These are phyloP conservation scores for Lagocephalus sceleratus DNA, from an alignment of 2,797 vertebrate species.

Conservation along the genomic window DNA sequence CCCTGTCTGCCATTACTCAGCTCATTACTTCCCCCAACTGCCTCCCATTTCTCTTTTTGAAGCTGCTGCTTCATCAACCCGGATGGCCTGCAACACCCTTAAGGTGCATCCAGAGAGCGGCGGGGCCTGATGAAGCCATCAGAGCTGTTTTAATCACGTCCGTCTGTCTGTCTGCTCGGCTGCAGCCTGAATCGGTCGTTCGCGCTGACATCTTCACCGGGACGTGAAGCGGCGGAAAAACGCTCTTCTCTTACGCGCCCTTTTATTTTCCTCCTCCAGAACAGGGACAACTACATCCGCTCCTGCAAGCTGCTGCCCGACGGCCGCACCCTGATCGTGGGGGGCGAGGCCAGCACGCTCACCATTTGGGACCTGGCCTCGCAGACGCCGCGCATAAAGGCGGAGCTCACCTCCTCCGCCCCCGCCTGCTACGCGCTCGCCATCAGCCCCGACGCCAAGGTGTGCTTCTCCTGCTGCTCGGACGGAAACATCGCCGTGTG, in stretches of 20 bases:
- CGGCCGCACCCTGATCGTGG: conserved; percentile 93
- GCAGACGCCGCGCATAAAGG: conserved; percentile 93
- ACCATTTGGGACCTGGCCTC: conserved; percentile 98
- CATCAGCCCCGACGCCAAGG: conserved; percentile 96
- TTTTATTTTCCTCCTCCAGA: conserved; percentile 67
- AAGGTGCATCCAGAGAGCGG: conserved; percentile 59
- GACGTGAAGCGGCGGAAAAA: conserved; percentile 15
- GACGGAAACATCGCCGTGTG: conserved; percentile 96
- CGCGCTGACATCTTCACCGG: conserved; percentile 53
- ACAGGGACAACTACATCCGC: conserved; percentile 97
- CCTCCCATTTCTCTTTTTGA: conserved; percentile 63
- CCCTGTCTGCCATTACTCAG: conserved; percentile 64
- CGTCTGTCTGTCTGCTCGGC: conserved; percentile 37
- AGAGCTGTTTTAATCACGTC: conserved; percentile 74
- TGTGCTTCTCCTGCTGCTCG: conserved; percentile 97
- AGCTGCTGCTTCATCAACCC: conserved; percentile 42
- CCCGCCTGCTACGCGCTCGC: conserved; percentile 94
- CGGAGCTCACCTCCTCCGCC: conserved; percentile 91
- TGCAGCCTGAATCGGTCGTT: conserved; percentile 20
- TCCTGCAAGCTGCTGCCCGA: conserved; percentile 97
- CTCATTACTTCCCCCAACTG: conserved; percentile 62
- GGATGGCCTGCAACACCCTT: conserved; percentile 47
- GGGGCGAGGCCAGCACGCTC: conserved; percentile 92
- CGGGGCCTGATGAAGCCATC: conserved; percentile 69
- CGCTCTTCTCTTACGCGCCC: background rate